A percentile compares a stretch with the other conserved stretches of the same genome.
These are phyloP conservation scores for Eupeodes corollae DNA, from an alignment of 1,140 invertebrate species.

Conservation along the genomic window DNA sequence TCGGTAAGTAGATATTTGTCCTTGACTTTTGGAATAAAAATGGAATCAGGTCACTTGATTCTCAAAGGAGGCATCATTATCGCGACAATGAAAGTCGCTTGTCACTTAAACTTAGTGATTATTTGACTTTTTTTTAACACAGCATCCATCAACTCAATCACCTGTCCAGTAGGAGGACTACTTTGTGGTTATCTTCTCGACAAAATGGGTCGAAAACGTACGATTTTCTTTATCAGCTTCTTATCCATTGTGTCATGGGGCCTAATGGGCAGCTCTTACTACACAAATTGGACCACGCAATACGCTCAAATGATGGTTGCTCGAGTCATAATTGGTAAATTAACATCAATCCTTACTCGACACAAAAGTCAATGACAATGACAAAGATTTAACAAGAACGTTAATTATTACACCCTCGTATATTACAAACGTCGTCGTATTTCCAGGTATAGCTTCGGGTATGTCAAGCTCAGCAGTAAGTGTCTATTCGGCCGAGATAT, in stretches of 20 bases:
- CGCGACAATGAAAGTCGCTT: background rate
- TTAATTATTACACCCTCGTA: slow-evolving; percentile 38
- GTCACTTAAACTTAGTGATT: background rate
- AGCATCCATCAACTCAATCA: slow-evolving; percentile 5
- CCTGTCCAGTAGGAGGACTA: slow-evolving; percentile 5
- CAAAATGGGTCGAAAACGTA: slow-evolving; percentile 2
- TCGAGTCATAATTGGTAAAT: slow-evolving; percentile 4
- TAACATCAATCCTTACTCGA: background rate
- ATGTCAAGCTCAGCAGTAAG: slow-evolving; percentile 44
- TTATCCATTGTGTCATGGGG: slow-evolving; percentile 4
- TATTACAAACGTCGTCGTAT: background rate
- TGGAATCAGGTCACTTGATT: too few relatives aligned
- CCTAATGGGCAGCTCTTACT: background rate
- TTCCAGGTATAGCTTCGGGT: slow-evolving; percentile 43
- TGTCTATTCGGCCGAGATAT: slow-evolving; percentile 46
- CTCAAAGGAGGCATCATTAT: background rate
- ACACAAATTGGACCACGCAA: background rate
- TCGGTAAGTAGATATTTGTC: slow-evolving; percentile 2
- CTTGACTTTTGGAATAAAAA: background rate
- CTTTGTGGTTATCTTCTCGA: slow-evolving; percentile 1
- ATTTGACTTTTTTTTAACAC: background rate
- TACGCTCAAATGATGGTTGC: slow-evolving; percentile 5
- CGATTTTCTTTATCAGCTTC: slow-evolving; percentile 2
- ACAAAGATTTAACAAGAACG: too few relatives aligned
- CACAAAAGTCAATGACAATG: background rate